Conservation (phyloP, 2,797 vertebrate genomes). For the Saxicola maurus region DNA sequence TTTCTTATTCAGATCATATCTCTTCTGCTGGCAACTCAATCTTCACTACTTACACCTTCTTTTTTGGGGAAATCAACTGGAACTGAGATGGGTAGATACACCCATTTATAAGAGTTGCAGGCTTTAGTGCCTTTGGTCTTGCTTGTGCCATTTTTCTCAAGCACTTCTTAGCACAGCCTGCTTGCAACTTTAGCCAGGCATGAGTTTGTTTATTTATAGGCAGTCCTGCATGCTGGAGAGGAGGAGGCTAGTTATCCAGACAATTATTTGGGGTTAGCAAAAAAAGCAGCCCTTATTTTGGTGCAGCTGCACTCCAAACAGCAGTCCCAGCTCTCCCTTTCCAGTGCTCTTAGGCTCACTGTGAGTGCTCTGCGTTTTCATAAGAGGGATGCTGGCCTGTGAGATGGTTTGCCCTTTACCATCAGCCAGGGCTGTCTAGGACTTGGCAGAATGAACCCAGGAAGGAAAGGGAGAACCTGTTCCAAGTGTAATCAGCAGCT, state of each 20-base stretch:
- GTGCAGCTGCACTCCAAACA: not conserved
- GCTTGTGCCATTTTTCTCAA: not conserved
- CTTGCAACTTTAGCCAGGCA: not conserved
- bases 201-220: not conserved
- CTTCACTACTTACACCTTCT: not conserved
- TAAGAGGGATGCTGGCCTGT: not conserved
- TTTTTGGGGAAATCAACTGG: not conserved
- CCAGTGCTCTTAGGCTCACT: not conserved
- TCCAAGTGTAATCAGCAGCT: not conserved
- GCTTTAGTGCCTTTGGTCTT: not conserved
- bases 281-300: not conserved
- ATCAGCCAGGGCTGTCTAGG: not conserved
- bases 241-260: not conserved
- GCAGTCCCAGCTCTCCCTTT: not conserved
- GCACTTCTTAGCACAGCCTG: not conserved
- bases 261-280: not conserved
- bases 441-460: not conserved
- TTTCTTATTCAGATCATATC: not conserved
- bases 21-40: not conserved
- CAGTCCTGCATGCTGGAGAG: not conserved
- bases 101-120: not conserved
- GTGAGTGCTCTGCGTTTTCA: rapidly evolving
- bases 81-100: not conserved
- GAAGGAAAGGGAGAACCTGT: not conserved
- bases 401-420: not conserved